Conservation (phyloP, 1,140 invertebrate species). For the Saccostrea echinata region DNA sequence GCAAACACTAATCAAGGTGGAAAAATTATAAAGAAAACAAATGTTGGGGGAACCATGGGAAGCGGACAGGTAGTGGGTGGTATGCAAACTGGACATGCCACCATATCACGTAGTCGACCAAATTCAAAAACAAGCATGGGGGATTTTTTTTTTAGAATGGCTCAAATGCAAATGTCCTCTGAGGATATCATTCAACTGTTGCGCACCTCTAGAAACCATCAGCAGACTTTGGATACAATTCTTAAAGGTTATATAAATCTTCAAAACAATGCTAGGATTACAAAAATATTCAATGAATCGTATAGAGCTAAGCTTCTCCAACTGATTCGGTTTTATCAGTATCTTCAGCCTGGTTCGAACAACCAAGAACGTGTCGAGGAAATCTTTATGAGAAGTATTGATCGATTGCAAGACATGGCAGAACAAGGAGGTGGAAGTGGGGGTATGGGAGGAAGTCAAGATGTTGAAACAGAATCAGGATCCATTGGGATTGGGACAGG, state of each 20-base stretch:
- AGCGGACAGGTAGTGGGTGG: background rate
- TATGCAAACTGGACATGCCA: background rate
- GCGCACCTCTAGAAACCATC: background rate
- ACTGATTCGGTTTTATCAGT: slow-evolving; percentile 19
- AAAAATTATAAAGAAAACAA: background rate
- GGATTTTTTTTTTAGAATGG: slow-evolving; percentile 11
- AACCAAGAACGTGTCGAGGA: background rate
- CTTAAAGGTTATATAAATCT: slow-evolving; percentile 16
- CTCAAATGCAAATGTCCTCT: background rate
- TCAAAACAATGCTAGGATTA: slow-evolving; percentile 8
- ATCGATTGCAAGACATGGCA: background rate
- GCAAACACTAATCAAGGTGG: background rate
- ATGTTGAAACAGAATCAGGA: background rate
- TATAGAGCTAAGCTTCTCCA: background rate
- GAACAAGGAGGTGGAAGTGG: background rate
- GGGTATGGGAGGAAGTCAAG: background rate
- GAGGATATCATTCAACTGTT: background rate
- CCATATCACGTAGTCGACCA: background rate
- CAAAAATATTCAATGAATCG: background rate
- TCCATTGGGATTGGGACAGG: background rate
- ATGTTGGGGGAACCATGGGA: background rate
- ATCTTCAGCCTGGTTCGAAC: background rate
- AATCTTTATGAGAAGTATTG: background rate
- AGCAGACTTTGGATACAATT: background rate
- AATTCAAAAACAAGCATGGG: background rate